Percentiles rank a stretch among this genome's conserved stretches.
Conservation (phyloP, 1,140 invertebrate species). For the Orius insidiosus region DNA sequence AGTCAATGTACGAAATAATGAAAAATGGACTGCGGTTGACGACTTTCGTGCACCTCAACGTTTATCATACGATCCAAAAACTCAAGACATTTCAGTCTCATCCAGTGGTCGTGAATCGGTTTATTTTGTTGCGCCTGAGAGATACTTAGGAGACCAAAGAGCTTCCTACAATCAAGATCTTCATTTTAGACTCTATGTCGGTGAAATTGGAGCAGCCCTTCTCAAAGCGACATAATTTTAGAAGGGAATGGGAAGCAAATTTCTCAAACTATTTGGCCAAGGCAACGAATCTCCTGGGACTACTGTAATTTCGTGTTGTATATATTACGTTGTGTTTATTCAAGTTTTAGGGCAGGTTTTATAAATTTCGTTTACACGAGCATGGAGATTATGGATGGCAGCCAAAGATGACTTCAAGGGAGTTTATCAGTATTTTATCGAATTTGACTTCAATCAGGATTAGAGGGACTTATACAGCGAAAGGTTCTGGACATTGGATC, state of each 20-base stretch:
- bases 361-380: conserved; percentile 74
- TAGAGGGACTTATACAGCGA: conserved; percentile 72
- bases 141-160: conserved; percentile 82
- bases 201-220: conserved; percentile 48
- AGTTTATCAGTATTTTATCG: conserved; percentile 80
- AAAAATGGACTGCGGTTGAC: conserved; percentile 70
- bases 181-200: conserved; percentile 75
- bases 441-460: conserved; percentile 92
- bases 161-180: conserved; percentile 88
- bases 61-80: conserved; percentile 60
- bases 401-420: conserved; percentile 61
- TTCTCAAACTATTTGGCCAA: conserved; percentile 79
- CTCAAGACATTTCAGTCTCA: conserved; percentile 59
- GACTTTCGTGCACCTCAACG: too few species aligned
- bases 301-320: conserved; percentile 35
- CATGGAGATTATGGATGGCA: conserved; percentile 82
- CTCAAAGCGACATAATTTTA: conserved; percentile 69
- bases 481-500: conserved; percentile 61
- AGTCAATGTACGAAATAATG: conserved; percentile 64
- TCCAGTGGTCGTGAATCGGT: conserved; percentile 53
- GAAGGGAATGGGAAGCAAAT: conserved; percentile 65
- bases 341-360: conserved; percentile 52
- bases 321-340: too few species aligned
- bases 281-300: conserved; percentile 63
- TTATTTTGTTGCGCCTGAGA: conserved; percentile 48